Conservation (phyloP, 2,797 vertebrate species). For the Psittacula echo region DNA sequence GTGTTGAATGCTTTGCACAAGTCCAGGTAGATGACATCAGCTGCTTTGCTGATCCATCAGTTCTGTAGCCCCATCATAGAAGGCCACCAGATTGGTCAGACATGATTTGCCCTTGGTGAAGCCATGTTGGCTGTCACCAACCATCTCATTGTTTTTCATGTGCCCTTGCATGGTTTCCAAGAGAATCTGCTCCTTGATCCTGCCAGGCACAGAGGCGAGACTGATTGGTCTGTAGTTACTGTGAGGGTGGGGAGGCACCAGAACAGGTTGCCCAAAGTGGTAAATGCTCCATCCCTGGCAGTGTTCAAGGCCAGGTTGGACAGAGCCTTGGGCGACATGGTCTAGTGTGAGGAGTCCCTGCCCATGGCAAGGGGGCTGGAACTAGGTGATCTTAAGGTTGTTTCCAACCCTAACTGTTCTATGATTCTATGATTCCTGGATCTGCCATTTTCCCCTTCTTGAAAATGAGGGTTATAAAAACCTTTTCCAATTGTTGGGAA, state of each 20-base stretch:
- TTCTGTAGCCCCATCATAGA: not conserved
- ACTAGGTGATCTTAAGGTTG: no score
- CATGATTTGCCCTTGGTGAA: not conserved
- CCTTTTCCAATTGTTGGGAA: no score
- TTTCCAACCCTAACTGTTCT: no score
- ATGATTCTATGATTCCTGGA: no score
- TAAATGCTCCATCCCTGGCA: not conserved
- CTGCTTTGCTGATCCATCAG: not conserved
- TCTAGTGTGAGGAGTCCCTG: not conserved
- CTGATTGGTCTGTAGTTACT: not conserved
- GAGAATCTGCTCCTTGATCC: not conserved
- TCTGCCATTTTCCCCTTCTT: no score
- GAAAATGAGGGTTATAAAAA: no score
- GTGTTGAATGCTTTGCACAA: not conserved
- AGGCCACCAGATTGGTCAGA: not conserved
- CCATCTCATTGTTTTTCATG: not conserved
- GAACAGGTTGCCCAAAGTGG: not conserved
- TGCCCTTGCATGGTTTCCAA: not conserved
- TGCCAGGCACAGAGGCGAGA: not conserved
- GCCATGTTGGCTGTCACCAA: not conserved
- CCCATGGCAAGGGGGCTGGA: no score
- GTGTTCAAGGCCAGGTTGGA: not conserved
- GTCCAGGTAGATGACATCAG: not conserved
- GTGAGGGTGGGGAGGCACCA: not conserved
- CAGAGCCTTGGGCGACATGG: not conserved